Evolutionary conservation across 2,888 invertebrate species (phyloP).

Genomic region (Notodonta dromedarius): DNA sequence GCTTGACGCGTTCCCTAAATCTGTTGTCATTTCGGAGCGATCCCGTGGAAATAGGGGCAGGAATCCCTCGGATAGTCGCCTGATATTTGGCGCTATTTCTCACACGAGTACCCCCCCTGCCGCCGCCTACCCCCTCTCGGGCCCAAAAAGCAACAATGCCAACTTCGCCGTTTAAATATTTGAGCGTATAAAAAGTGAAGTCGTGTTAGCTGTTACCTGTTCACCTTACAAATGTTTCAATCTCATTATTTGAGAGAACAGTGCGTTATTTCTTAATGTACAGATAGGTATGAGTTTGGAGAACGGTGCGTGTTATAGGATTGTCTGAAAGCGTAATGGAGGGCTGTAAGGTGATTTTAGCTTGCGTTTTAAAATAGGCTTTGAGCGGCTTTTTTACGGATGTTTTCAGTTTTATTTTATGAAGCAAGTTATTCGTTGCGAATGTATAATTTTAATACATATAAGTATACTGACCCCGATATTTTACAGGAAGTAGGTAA

Average conservation of each 20-base stretch:
- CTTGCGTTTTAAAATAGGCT: constrained; percentile 1
- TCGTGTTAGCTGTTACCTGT: constrained; percentile 63
- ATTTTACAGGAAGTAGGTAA: too few relatives aligned
- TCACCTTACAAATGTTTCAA: constrained; percentile 23
- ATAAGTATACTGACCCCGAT: too few relatives aligned
- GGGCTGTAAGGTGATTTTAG: not conserved
- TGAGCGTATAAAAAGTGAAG: constrained; percentile 72
- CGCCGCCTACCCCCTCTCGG: constrained; percentile 27
- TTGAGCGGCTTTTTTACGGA: not conserved
- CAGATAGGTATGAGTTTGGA: constrained; percentile 18
- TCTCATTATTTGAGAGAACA: constrained; percentile 15
- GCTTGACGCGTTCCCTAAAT: constrained; percentile 81
- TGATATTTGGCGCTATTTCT: constrained; percentile 79
- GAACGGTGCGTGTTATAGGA: constrained; percentile 4
- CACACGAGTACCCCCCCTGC: constrained; percentile 59
- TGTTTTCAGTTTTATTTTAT: not conserved
- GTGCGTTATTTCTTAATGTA: constrained; percentile 13
- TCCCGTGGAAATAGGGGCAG: constrained; percentile 76
- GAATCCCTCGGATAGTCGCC: constrained; percentile 76
- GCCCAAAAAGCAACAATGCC: constrained; percentile 37
- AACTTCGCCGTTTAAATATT: constrained; percentile 74
- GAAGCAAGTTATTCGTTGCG: not conserved
- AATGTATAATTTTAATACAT: too few relatives aligned
- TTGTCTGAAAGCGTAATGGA: constrained; percentile 4
- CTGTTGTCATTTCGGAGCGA: constrained; percentile 81